Base-by-base conservation (phyloP, 1,140 invertebrate genomes). In the Meloidogyne exigua region DNA sequence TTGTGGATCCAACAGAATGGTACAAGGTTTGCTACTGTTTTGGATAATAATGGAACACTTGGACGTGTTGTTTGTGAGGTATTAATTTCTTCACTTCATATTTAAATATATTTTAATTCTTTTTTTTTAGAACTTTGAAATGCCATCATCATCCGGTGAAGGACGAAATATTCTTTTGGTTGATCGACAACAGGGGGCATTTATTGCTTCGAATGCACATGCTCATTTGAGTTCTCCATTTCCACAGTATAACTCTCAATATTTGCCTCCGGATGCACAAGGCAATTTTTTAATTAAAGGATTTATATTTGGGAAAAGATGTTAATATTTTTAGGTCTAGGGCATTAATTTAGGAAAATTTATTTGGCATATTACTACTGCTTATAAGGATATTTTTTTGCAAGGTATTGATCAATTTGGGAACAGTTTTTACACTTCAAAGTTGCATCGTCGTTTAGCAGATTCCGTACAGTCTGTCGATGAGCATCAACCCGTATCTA, bases 1-100 rank as follows among this genome's bases (percentile, higher is more conserved):
- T 71, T 70, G 39, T 84, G 80, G 83, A 73, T 84, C 49, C 77
- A 79, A 57, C 76, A 78, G 15, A 72, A 75, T 78, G 66, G 65
- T 32, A 39, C 25, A 76, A 42, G 77, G 26, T 80, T 78, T 63
- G 77, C 68, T 11, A 32, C 68, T 4, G n/a, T 79, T n/a, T 44
- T 67, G 32, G 69, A 75, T 21, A 66, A 49, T 4, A 15, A 70
- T n/a, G 44, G 49, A 0, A 57, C 49, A 57, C 18, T 36, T 64
- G 49, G 66, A 23, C 13, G 62, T 18, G 57, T 36, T 23, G 71
- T 72, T 25, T 64, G 42, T 25, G 23, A 36, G n/a, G 32, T 49
- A 39, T 39, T 39, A 62, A 3, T 25, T 18, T 71, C 5, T 70
- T 42, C 18, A n/a, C n/a, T n/a, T n/a, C n/a, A n/a, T n/a, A n/a